A percentile compares a stretch with the other conserved stretches of the same genome.
phyloP scores from a whole-genome alignment of 2,888 invertebrate species.

The Slavum lentiscoides region DNA sequence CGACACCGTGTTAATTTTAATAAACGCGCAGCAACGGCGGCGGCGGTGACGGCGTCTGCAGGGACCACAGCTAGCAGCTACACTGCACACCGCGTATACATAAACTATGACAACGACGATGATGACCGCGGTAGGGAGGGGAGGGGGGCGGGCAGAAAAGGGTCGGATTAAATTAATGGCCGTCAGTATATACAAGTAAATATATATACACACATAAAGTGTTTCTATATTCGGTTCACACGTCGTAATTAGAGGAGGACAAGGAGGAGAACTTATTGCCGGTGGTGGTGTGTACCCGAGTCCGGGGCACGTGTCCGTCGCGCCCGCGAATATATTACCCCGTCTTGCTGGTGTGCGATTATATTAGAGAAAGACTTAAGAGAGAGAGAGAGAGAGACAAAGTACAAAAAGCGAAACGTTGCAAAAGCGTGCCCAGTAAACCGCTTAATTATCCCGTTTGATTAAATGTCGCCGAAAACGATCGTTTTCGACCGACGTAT shows the following conservation, averaged over 20 bases:
- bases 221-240: conserved; percentile 44
- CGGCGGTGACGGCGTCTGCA: background rate
- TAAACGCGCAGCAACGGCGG: background rate
- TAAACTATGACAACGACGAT: background rate
- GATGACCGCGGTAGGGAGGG: background rate
- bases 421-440: too few relatives aligned
- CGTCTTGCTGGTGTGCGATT: too few relatives aligned
- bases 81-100: background rate
- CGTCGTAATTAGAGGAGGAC: conserved; percentile 38
- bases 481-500: too few relatives aligned
- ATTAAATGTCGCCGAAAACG: too few relatives aligned
- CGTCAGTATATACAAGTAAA: background rate
- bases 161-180: conserved; percentile 44
- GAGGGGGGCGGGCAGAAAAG: background rate
- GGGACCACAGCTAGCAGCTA: too few relatives aligned
- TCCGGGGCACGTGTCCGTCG: background rate
- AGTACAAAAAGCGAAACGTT: too few relatives aligned
- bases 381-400: too few relatives aligned
- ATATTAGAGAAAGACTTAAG: too few relatives aligned
- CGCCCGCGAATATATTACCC: too few relatives aligned
- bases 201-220: conserved; percentile 20
- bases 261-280: background rate
- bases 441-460: too few relatives aligned
- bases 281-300: background rate
- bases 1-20: conserved; percentile 34